Conservation (phyloP, 2,888 invertebrate species). For the Cephus spinipes region DNA sequence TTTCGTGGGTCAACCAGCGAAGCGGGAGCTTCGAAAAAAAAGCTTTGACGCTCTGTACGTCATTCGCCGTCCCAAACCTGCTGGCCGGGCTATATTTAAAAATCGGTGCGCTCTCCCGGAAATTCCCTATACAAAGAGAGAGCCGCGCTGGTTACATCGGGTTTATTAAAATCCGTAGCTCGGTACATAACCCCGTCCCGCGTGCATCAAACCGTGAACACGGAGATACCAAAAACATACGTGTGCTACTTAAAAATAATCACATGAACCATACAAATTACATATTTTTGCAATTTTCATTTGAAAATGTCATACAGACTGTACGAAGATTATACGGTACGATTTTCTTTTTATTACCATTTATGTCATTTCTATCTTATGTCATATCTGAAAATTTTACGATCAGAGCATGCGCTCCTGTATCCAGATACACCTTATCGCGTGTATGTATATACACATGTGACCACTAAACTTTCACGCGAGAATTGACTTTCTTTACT, state of each 20-base stretch:
- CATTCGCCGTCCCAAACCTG: slow-evolving; percentile 59
- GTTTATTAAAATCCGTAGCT: slow-evolving; percentile 62
- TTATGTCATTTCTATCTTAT: too few species aligned
- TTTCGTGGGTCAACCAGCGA: slow-evolving; percentile 65
- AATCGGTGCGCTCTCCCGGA: slow-evolving; percentile 65
- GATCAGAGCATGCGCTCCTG: too few species aligned
- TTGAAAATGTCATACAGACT: not conserved
- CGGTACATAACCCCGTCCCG: not conserved
- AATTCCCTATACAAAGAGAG: slow-evolving; percentile 60
- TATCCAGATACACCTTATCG: too few species aligned
- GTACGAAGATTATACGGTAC: not conserved
- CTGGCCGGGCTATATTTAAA: slow-evolving; percentile 62
- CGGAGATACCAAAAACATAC: not conserved
- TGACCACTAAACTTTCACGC: not conserved
- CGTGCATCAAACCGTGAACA: not conserved
- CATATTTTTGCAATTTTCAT: not conserved
- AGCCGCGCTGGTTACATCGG: slow-evolving; percentile 55
- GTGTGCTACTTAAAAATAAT: not conserved
- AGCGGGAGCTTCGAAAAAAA: slow-evolving; percentile 54
- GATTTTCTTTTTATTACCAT: not conserved
- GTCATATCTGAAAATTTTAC: too few species aligned
- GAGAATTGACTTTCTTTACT: not conserved
- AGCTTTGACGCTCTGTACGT: slow-evolving; percentile 56
- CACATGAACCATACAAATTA: not conserved
- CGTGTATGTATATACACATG: not conserved